Conservation (phyloP, 2,797 vertebrate species). For the Bovichtus diacanthus region DNA sequence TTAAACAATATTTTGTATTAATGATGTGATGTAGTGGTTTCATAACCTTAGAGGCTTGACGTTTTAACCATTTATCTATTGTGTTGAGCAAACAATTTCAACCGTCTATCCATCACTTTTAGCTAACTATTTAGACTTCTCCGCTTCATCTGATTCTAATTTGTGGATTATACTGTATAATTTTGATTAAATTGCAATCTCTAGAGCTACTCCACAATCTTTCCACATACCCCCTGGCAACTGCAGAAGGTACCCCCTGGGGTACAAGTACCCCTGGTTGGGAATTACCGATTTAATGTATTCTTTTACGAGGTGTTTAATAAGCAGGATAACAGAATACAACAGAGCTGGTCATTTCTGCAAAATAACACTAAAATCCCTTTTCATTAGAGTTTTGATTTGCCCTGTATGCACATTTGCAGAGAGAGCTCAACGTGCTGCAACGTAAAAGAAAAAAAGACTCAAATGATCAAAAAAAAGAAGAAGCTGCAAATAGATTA, state of each 20-base stretch:
- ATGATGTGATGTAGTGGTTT: not conserved
- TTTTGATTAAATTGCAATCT: not conserved
- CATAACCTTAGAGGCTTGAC: not conserved
- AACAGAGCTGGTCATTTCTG: not conserved
- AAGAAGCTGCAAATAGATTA: not conserved
- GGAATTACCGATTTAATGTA: conserved; percentile 9
- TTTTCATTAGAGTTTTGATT: conserved; percentile 1
- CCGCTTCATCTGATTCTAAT: not conserved
- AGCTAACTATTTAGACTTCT: not conserved
- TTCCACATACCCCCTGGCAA: not conserved
- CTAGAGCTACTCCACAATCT: not conserved
- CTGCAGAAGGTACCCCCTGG: not conserved
- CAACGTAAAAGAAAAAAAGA: not conserved
- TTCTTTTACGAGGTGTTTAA: not conserved
- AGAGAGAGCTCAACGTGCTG: not conserved
- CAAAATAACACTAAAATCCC: not conserved
- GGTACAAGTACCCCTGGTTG: not conserved
- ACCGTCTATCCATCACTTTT: not conserved
- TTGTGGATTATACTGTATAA: not conserved
- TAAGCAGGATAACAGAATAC: not conserved
- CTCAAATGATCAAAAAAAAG: not conserved
- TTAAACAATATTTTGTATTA: not conserved
- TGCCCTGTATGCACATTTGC: not conserved
- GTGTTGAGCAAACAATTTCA: not conserved
- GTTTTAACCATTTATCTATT: not conserved